phyloP scores from a whole-genome alignment of 2,888 invertebrate genomes.

The Drosophila parthenogenetica region DNA sequence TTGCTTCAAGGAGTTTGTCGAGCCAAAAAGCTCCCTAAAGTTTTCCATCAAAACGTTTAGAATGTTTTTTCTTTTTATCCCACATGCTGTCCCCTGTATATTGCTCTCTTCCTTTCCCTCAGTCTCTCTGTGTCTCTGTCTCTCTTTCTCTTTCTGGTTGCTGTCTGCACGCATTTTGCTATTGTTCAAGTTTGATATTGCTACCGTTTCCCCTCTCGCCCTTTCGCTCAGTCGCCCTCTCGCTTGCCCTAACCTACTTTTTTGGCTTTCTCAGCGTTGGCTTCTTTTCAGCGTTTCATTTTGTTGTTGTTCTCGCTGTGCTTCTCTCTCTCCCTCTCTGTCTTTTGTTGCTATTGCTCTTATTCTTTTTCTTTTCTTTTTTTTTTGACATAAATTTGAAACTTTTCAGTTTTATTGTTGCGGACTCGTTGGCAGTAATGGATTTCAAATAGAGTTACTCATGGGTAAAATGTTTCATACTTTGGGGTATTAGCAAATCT shows the following conservation, averaged over 20 bases:
- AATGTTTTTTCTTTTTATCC: slow-evolving; percentile 65
- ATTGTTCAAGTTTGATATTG: slow-evolving; percentile 70
- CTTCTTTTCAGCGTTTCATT: slow-evolving; percentile 66
- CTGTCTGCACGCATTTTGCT: slow-evolving; percentile 64
- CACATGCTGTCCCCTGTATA: slow-evolving; percentile 40
- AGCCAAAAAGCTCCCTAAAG: slow-evolving; percentile 63
- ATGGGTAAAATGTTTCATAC: slow-evolving; percentile 80
- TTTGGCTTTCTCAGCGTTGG: slow-evolving; percentile 70
- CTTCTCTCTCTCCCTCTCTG: background rate
- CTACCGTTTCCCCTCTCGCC: background rate
- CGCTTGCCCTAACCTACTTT: slow-evolving; percentile 68
- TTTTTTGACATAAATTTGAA: slow-evolving; percentile 79
- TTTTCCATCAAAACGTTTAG: slow-evolving; percentile 74
- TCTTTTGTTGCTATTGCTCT: slow-evolving; percentile 33
- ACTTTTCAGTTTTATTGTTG: slow-evolving; percentile 80
- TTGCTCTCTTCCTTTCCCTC: background rate
- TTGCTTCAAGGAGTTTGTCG: slow-evolving; percentile 56
- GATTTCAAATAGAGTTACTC: slow-evolving; percentile 81
- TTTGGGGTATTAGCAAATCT: slow-evolving; percentile 81
- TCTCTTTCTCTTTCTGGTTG: background rate
- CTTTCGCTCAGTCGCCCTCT: slow-evolving; percentile 6
- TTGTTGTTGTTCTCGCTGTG: slow-evolving; percentile 6
- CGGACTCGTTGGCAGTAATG: slow-evolving; percentile 78
- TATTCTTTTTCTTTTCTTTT: slow-evolving; percentile 33
- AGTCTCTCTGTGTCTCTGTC: background rate